Evolutionary conservation across 2,888 invertebrate species (phyloP).

Genomic region (Agonopterix alstromeriana): DNA sequence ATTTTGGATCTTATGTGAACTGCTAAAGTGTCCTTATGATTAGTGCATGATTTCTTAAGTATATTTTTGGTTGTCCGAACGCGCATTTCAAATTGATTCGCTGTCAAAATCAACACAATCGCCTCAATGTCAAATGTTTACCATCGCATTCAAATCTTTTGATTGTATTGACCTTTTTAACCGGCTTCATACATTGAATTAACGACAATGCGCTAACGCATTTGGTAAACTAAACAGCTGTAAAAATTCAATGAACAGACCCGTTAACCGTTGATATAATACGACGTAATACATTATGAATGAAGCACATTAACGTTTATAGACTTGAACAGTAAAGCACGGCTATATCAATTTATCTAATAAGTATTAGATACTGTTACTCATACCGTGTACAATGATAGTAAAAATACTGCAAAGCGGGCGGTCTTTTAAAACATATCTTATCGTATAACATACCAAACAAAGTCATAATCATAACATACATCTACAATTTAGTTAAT

Average conservation of each 20-base stretch:
- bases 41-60: not conserved
- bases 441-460: conserved; percentile 1
- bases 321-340: not conserved
- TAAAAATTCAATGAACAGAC: conserved; percentile 21
- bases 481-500: conserved; percentile 14
- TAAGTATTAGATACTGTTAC: too few relatives aligned
- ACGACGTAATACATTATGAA: conserved; percentile 8
- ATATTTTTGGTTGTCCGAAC: conserved; percentile 17
- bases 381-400: too few relatives aligned
- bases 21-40: conserved; percentile 1
- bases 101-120: conserved; percentile 64
- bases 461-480: conserved; percentile 6
- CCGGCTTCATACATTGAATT: conserved; percentile 25
- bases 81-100: conserved; percentile 61
- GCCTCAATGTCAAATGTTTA: conserved; percentile 61
- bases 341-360: too few relatives aligned
- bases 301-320: conserved; percentile 6
- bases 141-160: conserved; percentile 50
- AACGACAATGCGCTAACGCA: conserved; percentile 37
- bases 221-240: conserved; percentile 33
- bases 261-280: conserved; percentile 16
- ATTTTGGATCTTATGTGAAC: conserved; percentile 23
- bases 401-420: not conserved
- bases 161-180: conserved; percentile 48
- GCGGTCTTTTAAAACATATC: not conserved